Base-by-base conservation (phyloP, 2,113 vertebrate genomes). In the Baryphthengus martii region DNA sequence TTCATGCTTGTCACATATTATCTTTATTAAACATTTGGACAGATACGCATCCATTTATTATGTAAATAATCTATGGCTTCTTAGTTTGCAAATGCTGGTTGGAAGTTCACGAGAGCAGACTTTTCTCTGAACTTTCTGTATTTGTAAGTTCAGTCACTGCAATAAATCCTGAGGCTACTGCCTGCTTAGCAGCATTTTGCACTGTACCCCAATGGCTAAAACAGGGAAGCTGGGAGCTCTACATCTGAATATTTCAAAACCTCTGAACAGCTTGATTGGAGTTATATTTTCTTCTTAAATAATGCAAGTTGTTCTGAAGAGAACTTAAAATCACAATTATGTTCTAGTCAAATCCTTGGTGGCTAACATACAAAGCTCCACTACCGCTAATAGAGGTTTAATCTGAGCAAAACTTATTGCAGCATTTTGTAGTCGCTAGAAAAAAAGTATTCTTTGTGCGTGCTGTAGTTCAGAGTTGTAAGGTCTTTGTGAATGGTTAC, bases 401-500 rank as follows among this genome's bases (percentile, higher is more conserved):
- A 17, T 59, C 67, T 89, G 61, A 93, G 72, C 75, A 86, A 61
- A 86, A 33, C 85, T 91, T 88, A 96, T 33, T 76, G 95, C 65
- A 96, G 85, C 90, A 96, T 90, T 97, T 96, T 95, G 80, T 96
- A 96, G 85, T 92, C 49, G 2, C 23, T 96, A 95, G 92, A 71
- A 95, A 97, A 96, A 86, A 94, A 93, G 72, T 94, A 75, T 93
- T 97, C 95, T 93, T 94, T 96, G 92, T 96, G 93, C 42, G 35
- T 96, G 90, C 90, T 94, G 91, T 97, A 97, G 93, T 96, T 96
- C 92, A 96, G 82, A 96, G 92, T 90, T 88, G 92, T 93, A 49
- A 96, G 88, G 90, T 96, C 95, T 97, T 96, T 96, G 90, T 94
- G 92, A 94, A 96, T 93, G 72, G 92, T 96, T 96, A 96, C 93